A percentile compares a stretch with the other conserved stretches of the same genome.
Conservation (phyloP, 1,140 invertebrate species). For the Antheraea mylitta region DNA sequence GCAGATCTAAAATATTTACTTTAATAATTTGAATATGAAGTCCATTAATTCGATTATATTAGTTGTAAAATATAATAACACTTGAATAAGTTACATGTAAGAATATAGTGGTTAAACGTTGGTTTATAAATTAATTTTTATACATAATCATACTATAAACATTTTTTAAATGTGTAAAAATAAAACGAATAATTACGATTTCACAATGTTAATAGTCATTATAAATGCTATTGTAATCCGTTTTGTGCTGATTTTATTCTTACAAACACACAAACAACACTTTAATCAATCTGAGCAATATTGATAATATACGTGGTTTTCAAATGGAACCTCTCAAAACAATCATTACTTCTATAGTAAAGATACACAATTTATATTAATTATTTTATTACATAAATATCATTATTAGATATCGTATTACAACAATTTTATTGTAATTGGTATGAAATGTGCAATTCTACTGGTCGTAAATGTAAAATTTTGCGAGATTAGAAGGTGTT, state of each 20-base stretch:
- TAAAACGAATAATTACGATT: background rate
- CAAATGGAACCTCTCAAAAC: too few species aligned
- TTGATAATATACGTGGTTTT: background rate
- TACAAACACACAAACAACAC: background rate
- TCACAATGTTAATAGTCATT: background rate
- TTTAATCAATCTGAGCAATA: background rate
- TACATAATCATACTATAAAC: background rate
- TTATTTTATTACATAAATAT: too few species aligned
- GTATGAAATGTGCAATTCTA: too few species aligned
- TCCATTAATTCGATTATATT: slow-evolving; percentile 5
- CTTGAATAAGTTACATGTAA: slow-evolving; percentile 1
- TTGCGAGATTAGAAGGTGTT: too few species aligned
- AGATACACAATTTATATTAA: too few species aligned
- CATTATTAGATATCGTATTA: too few species aligned
- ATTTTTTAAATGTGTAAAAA: background rate
- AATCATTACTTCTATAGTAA: too few species aligned
- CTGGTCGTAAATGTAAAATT: too few species aligned
- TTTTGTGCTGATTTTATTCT: background rate
- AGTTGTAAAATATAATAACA: background rate
- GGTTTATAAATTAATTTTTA: background rate
- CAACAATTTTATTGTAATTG: too few species aligned
- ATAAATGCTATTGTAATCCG: background rate
- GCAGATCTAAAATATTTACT: slow-evolving; percentile 1
- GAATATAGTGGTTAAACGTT: background rate
- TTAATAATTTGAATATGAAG: slow-evolving; percentile 1